A percentile compares a stretch with the other conserved stretches of the same genome.
These are phyloP conservation scores for Muscina levida DNA, from an alignment of 2,888 invertebrate species.

Conservation along the genomic window DNA sequence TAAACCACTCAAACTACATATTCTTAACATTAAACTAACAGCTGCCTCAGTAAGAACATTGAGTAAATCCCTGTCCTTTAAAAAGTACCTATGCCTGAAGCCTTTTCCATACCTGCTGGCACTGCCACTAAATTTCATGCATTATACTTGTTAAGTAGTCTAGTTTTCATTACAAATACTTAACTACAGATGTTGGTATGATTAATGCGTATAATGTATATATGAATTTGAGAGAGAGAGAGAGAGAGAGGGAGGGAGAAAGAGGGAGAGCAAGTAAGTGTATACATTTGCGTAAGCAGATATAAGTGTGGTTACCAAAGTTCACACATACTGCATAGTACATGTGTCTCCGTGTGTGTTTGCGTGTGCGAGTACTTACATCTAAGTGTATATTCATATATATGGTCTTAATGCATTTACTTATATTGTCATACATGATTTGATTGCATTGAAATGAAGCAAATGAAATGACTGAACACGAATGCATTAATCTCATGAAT, in stretches of 20 bases:
- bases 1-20: no score
- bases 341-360: not conserved
- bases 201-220: constrained; percentile 21
- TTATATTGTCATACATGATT: not conserved
- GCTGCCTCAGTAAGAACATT: no score
- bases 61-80: no score
- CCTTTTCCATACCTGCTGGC: no score
- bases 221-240: no score
- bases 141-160: constrained; percentile 27
- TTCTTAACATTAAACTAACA: no score
- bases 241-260: no score
- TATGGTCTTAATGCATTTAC: constrained; percentile 9
- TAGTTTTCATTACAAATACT: constrained; percentile 29
- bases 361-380: not conserved
- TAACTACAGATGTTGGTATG: constrained; percentile 35
- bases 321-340: not conserved
- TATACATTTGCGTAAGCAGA: constrained; percentile 8
- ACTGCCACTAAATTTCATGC: constrained; percentile 6
- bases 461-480: not conserved
- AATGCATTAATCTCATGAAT: constrained; percentile 14
- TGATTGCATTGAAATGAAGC: not conserved
- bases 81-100: no score
- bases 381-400: no score
- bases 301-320: not conserved
- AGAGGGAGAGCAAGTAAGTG: not conserved